phyloP scores from a whole-genome alignment of 2,113 vertebrate species.

The Panthera leo region DNA sequence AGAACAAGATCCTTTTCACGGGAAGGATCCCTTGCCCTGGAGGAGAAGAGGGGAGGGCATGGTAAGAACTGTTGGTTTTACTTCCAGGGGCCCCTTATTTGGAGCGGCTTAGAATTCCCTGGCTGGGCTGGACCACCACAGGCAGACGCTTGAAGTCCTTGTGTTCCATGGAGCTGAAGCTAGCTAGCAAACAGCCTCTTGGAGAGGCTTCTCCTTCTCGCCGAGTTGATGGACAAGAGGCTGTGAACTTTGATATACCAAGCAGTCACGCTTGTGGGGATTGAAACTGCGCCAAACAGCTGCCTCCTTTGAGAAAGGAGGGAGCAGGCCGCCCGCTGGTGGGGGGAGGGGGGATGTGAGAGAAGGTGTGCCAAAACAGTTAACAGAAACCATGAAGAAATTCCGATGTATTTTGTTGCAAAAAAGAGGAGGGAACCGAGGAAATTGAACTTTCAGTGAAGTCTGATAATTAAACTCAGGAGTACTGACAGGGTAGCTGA shows the following conservation, averaged over 20 bases:
- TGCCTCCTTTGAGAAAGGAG: not conserved
- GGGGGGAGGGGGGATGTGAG: not conserved
- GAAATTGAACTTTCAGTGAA: conserved; percentile 78
- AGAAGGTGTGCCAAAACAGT: not conserved
- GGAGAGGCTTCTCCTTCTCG: not conserved
- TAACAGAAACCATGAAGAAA: conserved; percentile 70
- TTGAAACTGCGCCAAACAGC: not conserved
- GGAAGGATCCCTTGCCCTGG: not conserved
- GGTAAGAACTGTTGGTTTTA: not conserved
- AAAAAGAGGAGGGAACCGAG: conserved; percentile 60
- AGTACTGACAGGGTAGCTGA: conserved; percentile 71
- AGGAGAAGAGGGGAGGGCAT: not conserved
- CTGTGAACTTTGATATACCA: not conserved
- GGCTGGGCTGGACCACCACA: not conserved
- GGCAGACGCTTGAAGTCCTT: not conserved
- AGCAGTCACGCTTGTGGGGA: not conserved
- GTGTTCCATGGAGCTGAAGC: not conserved
- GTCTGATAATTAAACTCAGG: conserved; percentile 79
- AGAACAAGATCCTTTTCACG: not conserved
- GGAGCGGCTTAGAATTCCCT: not conserved
- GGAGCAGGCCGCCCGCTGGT: not conserved
- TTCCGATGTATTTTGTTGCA: conserved; percentile 69
- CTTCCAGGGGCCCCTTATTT: not conserved
- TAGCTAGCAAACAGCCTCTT: not conserved
- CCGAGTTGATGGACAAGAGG: not conserved